Evolutionary conservation across 2,888 invertebrate genomes (phyloP).

Genomic region (Drosophila neoperkinsi): DNA sequence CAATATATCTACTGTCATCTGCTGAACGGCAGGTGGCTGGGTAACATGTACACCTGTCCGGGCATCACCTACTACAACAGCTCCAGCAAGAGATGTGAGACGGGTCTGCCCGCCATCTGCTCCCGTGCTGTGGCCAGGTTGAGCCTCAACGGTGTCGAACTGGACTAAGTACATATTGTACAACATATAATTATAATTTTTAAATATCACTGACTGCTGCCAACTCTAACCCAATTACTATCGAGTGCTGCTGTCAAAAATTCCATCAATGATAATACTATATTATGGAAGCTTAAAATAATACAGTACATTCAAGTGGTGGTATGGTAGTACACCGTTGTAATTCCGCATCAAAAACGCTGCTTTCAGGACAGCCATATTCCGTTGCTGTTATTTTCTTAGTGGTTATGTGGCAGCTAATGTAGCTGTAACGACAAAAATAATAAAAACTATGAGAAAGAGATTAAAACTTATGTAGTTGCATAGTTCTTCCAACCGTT

Average conservation of each 20-base stretch:
- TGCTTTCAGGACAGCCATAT: slow-evolving; percentile 55
- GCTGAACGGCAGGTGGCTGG: slow-evolving; percentile 61
- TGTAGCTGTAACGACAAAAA: slow-evolving; percentile 67
- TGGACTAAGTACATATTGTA: slow-evolving; percentile 9
- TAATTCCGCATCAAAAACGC: slow-evolving; percentile 63
- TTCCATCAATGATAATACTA: neutral
- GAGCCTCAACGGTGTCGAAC: slow-evolving; percentile 48
- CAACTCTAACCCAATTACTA: neutral
- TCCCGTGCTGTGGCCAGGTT: slow-evolving; percentile 38
- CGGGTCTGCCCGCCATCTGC: slow-evolving; percentile 61
- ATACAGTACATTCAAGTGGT: slow-evolving; percentile 65
- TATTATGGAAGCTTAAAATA: slow-evolving; percentile 5
- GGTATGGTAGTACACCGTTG: slow-evolving; percentile 64
- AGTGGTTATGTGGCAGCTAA: slow-evolving; percentile 64
- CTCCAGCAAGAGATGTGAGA: slow-evolving; percentile 50
- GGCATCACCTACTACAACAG: slow-evolving; percentile 70
- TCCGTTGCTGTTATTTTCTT: slow-evolving; percentile 59
- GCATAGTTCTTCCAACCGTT: slow-evolving; percentile 59
- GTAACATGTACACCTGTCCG: slow-evolving; percentile 70
- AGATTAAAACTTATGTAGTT: neutral
- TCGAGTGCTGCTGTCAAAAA: neutral
- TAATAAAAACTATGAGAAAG: slow-evolving; percentile 4
- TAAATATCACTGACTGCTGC: neutral
- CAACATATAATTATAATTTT: neutral
- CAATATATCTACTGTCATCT: slow-evolving; percentile 73